Evolutionary conservation across 2,888 invertebrate genomes (phyloP).

Genomic region (Nesidiocoris tenuis): DNA sequence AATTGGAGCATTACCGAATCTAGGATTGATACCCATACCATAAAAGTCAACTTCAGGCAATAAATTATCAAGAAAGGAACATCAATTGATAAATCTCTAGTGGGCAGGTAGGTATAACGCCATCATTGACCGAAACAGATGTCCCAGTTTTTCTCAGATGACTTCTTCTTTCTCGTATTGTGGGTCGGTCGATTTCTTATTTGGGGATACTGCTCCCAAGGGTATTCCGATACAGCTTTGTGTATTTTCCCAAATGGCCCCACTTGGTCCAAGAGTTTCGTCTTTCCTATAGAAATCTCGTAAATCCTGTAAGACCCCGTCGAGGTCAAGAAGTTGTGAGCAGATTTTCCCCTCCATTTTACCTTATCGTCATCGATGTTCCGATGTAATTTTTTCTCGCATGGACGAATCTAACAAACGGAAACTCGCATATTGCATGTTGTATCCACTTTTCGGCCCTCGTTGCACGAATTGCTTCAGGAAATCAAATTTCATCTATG

Average conservation of each 20-base stretch:
- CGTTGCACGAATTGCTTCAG: no score
- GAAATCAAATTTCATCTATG: no score
- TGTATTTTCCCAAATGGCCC: conserved; percentile 9
- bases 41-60: neutral
- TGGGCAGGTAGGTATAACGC: neutral
- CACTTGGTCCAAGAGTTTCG: neutral
- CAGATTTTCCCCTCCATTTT: neutral
- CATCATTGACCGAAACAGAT: neutral
- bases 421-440: no score
- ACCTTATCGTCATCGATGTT: neutral
- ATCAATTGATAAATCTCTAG: neutral
- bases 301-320: neutral
- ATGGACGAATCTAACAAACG: no score
- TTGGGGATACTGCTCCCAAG: conserved; percentile 22
- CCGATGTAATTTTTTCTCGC: neutral
- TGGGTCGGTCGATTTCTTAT: conserved; percentile 12
- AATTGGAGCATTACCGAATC: no score
- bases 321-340: neutral
- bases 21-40: no score
- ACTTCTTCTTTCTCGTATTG: neutral
- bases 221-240: conserved; percentile 10
- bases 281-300: neutral
- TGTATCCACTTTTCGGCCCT: no score
- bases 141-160: neutral
- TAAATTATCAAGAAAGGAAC: neutral